Evolutionary conservation across 1,140 invertebrate species (phyloP).

Genomic region (Amphibalanus amphitrite): DNA sequence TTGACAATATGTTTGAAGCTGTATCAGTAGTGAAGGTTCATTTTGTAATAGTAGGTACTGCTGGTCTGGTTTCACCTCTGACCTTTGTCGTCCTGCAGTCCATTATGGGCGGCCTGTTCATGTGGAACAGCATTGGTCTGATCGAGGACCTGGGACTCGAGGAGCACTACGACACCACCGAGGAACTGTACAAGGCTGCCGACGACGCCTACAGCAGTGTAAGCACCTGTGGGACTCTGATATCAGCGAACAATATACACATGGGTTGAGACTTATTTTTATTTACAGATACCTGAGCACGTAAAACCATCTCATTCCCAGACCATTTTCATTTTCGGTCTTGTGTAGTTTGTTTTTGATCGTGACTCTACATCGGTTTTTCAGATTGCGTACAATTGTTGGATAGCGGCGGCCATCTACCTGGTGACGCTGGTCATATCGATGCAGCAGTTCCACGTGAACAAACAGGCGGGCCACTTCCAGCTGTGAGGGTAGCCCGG

Average conservation of each 20-base stretch:
- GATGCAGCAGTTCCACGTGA: background rate
- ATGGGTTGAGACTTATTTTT: background rate
- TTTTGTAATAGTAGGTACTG: background rate
- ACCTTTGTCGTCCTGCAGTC: background rate
- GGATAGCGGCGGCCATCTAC: conserved; percentile 1
- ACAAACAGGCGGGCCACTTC: background rate
- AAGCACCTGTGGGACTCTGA: background rate
- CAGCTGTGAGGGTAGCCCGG: background rate
- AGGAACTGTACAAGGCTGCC: background rate
- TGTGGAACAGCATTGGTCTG: background rate
- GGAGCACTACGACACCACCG: background rate
- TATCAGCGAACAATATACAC: background rate
- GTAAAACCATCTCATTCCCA: background rate
- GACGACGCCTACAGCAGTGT: background rate
- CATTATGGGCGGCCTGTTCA: background rate
- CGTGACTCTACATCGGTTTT: background rate
- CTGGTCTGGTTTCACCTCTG: background rate
- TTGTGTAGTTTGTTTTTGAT: too few relatives aligned
- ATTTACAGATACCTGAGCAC: background rate
- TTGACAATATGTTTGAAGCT: background rate
- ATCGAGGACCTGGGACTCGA: background rate
- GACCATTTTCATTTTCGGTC: too few relatives aligned
- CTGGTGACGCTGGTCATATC: background rate
- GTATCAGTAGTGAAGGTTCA: background rate
- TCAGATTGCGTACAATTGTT: conserved; percentile 2